These are phyloP conservation scores for Leptinotarsa lineolata DNA, from an alignment of 1,140 invertebrate species.

Conservation along the genomic window DNA sequence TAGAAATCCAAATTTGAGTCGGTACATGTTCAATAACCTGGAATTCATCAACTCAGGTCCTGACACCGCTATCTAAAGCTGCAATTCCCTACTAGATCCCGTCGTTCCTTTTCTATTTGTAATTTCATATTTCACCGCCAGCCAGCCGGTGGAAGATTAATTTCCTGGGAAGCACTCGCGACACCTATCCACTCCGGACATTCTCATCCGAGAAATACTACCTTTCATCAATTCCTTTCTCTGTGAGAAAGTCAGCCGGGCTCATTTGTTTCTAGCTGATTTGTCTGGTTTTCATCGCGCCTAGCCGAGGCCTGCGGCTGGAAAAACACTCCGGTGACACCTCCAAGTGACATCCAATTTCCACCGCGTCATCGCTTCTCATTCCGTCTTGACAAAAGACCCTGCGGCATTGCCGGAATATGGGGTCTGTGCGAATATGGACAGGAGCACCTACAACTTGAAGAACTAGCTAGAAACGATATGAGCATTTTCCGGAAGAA, in stretches of 20 bases:
- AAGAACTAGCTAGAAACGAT: not conserved
- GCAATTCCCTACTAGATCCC: too few relatives aligned
- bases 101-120: not conserved
- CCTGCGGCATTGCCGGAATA: constrained; percentile 28
- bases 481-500: too few relatives aligned
- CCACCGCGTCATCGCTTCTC: constrained; percentile 54
- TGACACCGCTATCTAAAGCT: too few relatives aligned
- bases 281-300: constrained; percentile 53
- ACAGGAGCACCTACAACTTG: constrained; percentile 8
- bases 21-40: too few relatives aligned
- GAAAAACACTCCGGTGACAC: constrained; percentile 56
- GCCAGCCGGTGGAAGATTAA: constrained; percentile 25
- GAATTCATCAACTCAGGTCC: too few relatives aligned
- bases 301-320: constrained; percentile 48
- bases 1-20: too few relatives aligned
- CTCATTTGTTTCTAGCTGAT: constrained; percentile 58
- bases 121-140: constrained; percentile 25
- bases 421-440: constrained; percentile 2
- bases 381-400: constrained; percentile 46
- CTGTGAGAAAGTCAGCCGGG: constrained; percentile 42
- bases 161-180: constrained; percentile 16
- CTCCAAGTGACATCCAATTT: constrained; percentile 59
- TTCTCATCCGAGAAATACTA: constrained; percentile 25
- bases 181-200: constrained; percentile 12
- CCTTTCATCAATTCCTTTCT: constrained; percentile 51